A percentile compares a stretch with the other conserved stretches of the same genome.
phyloP scores from a whole-genome alignment of 2,888 invertebrate genomes.

The Schizotus pectinicornis region DNA sequence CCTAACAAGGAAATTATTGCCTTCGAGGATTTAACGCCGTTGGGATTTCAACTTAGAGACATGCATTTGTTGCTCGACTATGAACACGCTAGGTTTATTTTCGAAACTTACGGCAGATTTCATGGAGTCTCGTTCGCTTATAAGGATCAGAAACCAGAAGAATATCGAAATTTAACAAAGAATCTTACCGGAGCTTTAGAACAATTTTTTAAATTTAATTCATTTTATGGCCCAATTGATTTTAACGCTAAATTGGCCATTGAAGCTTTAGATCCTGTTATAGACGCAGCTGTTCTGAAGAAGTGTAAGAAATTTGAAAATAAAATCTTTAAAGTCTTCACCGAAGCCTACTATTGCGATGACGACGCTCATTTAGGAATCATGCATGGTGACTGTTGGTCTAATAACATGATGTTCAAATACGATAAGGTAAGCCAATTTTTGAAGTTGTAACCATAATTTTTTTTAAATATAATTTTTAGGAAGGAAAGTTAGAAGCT shows the following conservation, averaged over 20 bases:
- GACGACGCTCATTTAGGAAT: neutral
- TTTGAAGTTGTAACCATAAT: neutral
- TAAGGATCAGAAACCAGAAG: slow-evolving; percentile 2
- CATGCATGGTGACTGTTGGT: neutral
- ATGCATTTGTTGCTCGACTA: neutral
- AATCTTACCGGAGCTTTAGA: neutral
- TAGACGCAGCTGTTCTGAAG: neutral
- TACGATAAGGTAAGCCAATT: neutral
- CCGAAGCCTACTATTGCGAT: neutral
- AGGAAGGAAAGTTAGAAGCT: neutral
- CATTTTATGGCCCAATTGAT: neutral
- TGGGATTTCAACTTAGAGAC: slow-evolving; percentile 1
- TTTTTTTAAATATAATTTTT: neutral
- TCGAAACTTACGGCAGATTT: slow-evolving; percentile 1
- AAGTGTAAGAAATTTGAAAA: neutral
- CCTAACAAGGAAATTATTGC: neutral
- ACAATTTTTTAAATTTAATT: neutral
- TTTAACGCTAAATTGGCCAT: neutral
- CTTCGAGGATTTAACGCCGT: neutral
- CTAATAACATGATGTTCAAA: neutral
- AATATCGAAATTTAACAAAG: neutral
- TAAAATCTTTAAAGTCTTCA: neutral
- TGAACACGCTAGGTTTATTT: slow-evolving; percentile 6
- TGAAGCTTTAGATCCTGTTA: neutral
- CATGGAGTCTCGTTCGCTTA: neutral